A percentile compares a stretch with the other conserved stretches of the same genome.
Evolutionary conservation across 2,888 invertebrate species (phyloP).

Genomic region (Serrognathus titanus): DNA sequence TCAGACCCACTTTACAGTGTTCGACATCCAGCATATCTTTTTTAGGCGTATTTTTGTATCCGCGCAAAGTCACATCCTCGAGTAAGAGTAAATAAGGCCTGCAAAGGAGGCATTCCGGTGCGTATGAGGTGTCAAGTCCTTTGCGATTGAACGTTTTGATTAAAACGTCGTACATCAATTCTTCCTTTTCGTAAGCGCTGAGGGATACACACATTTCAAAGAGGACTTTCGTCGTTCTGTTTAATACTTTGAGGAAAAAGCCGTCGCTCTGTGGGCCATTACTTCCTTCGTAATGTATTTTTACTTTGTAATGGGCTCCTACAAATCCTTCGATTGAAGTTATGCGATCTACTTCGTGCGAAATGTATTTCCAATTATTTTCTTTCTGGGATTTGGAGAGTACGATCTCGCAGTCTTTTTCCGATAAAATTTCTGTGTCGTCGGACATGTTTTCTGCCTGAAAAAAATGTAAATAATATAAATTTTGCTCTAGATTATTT

Average conservation of each 20-base stretch:
- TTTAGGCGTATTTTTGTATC: slow-evolving; percentile 27
- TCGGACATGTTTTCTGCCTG: neutral
- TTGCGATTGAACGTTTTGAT: slow-evolving; percentile 25
- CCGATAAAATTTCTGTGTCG: neutral
- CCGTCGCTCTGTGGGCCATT: slow-evolving; percentile 9
- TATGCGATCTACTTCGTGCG: slow-evolving; percentile 19
- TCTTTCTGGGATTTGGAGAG: slow-evolving; percentile 15
- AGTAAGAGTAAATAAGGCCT: slow-evolving; percentile 32
- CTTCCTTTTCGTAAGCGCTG: slow-evolving; percentile 37
- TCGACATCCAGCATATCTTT: slow-evolving; percentile 48
- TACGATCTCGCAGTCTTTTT: slow-evolving; percentile 21
- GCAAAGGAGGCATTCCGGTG: slow-evolving; percentile 33
- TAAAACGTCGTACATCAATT: slow-evolving; percentile 33
- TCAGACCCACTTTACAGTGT: slow-evolving; percentile 51
- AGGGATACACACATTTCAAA: slow-evolving; percentile 25
- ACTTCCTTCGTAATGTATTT: slow-evolving; percentile 18
- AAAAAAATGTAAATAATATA: neutral
- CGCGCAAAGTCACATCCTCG: slow-evolving; percentile 32
- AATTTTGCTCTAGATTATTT: too few relatives aligned
- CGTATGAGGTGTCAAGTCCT: slow-evolving; percentile 30
- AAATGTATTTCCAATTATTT: slow-evolving; percentile 13
- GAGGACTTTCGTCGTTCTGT: slow-evolving; percentile 25
- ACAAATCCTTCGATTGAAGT: slow-evolving; percentile 25
- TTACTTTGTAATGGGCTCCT: slow-evolving; percentile 25
- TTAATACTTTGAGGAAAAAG: slow-evolving; percentile 34